Evolutionary conservation across 2,113 vertebrate species (phyloP).

Genomic region (Eudorcas thomsonii): DNA sequence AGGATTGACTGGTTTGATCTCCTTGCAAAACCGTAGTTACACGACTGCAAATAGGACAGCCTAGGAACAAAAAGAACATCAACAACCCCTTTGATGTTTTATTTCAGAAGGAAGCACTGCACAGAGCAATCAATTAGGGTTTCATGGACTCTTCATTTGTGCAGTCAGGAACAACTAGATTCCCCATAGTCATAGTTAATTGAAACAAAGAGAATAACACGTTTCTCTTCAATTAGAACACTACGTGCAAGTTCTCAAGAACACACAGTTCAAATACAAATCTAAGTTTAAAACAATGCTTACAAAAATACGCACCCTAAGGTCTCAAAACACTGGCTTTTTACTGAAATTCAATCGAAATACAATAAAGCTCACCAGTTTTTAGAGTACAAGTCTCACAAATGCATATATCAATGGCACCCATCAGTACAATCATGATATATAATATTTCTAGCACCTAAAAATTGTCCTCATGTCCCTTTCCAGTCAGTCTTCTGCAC

Average conservation of each 20-base stretch:
- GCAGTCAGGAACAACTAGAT: background rate
- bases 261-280: background rate
- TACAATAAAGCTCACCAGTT: background rate
- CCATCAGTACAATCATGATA: background rate
- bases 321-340: background rate
- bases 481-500: background rate
- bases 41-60: background rate
- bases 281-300: constrained; percentile 1
- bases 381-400: background rate
- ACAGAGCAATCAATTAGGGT: background rate
- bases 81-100: background rate
- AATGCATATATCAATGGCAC: accelerated
- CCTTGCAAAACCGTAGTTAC: background rate
- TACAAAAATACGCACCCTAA: background rate
- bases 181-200: background rate
- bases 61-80: background rate
- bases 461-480: background rate
- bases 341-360: background rate
- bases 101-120: background rate
- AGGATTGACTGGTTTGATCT: background rate
- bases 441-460: background rate
- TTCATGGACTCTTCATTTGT: background rate
- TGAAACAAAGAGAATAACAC: background rate
- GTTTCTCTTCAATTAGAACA: background rate
- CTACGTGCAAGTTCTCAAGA: background rate